A percentile compares a stretch with the other conserved stretches of the same genome.
Evolutionary conservation across 2,888 invertebrate genomes (phyloP).

Genomic region (Drosophila cognata): DNA sequence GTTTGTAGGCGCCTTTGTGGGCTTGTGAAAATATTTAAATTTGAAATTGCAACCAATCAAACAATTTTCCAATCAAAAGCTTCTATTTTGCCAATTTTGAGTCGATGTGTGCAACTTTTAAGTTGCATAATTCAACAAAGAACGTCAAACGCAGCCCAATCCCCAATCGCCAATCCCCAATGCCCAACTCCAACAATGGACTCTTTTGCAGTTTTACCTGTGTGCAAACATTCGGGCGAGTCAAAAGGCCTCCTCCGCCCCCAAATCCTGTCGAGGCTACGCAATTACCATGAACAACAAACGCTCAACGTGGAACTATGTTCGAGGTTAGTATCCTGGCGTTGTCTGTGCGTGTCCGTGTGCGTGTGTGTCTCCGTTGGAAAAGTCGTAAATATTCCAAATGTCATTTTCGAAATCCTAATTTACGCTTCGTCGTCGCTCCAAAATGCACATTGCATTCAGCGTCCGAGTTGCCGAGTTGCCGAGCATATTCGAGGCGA

Average conservation of each 20-base stretch:
- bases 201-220: conserved; percentile 46
- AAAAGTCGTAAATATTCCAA: conserved; percentile 85
- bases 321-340: conserved; percentile 21
- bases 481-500: conserved; percentile 5
- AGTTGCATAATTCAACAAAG: conserved; percentile 81
- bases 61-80: conserved; percentile 80
- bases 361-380: conserved; percentile 52
- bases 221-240: conserved; percentile 53
- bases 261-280: conserved; percentile 42
- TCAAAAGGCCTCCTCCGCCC: conserved; percentile 7
- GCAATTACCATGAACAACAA: conserved; percentile 82
- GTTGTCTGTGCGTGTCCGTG: conserved; percentile 13
- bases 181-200: conserved; percentile 1
- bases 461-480: conserved; percentile 46
- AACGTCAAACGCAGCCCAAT: conserved; percentile 43
- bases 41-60: conserved; percentile 80
- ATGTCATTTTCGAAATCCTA: conserved; percentile 85
- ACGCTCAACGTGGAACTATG: conserved; percentile 43
- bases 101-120: conserved; percentile 74
- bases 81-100: conserved; percentile 74
- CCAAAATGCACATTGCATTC: conserved; percentile 83
- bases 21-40: conserved; percentile 78
- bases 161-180: conserved; percentile 3
- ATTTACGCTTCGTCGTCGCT: conserved; percentile 84
- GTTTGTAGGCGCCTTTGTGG: conserved; percentile 52